phyloP scores from a whole-genome alignment of 2,888 invertebrate genomes.

The Drosophila seclusa region DNA sequence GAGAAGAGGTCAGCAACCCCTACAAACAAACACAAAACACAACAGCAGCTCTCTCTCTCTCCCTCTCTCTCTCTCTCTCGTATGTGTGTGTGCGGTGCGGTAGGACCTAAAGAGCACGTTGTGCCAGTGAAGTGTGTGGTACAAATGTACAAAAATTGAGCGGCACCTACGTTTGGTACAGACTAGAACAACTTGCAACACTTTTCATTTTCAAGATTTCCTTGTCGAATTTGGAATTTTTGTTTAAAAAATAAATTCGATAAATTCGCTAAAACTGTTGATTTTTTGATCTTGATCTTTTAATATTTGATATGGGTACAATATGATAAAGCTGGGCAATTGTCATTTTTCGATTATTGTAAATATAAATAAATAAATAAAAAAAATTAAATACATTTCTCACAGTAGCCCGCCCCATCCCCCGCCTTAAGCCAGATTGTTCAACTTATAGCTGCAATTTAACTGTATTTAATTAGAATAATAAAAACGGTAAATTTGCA shows the following conservation, averaged over 20 bases:
- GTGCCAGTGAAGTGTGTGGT: constrained; percentile 1
- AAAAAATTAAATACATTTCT: neutral
- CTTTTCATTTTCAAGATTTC: neutral
- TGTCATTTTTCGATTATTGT: neutral
- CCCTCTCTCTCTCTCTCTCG: constrained; percentile 14
- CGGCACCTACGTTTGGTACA: constrained; percentile 1
- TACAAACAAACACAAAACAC: constrained; percentile 48
- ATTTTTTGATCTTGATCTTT: too few species aligned
- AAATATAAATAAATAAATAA: neutral
- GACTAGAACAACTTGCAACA: neutral
- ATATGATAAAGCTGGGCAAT: neutral
- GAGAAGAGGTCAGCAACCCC: constrained; percentile 85
- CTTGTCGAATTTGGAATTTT: too few species aligned
- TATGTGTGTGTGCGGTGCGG: constrained; percentile 22
- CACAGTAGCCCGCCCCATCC: too few species aligned
- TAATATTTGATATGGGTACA: neutral
- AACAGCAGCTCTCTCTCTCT: constrained; percentile 22
- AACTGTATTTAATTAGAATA: neutral
- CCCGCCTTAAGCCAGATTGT: neutral
- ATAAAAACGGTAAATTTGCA: neutral
- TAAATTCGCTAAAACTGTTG: too few species aligned
- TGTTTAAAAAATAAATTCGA: too few species aligned
- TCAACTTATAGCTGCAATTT: neutral
- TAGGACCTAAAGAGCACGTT: constrained; percentile 48
- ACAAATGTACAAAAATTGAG: neutral